Base-by-base conservation (phyloP, 2,113 vertebrate species). In the Pygoscelis adeliae region DNA sequence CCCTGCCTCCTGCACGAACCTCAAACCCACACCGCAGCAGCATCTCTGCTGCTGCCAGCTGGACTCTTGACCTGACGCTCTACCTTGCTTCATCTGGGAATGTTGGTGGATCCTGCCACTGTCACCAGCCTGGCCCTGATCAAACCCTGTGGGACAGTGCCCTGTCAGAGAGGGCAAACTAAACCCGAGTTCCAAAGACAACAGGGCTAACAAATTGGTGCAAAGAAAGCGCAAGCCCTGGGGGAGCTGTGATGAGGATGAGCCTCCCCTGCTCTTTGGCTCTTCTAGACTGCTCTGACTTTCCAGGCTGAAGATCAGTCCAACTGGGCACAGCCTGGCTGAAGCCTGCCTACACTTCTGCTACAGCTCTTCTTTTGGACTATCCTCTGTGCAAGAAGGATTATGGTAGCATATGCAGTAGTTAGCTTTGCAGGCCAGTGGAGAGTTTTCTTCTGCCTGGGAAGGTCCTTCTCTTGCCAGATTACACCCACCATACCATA, bases 291-390 rank as follows among this genome's bases (percentile, higher is more conserved):
- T 29, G 23, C 20, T 69, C n/a, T 73, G 58, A 42, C 20, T 61
- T 87, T 65, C 38, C 49, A 74, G 32, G 9, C 0, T 78, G 46
- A 71, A 22, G 32, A 58, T 46, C 44, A 47, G 50, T 27, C 21
- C 59, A 38, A 5, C 13, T 0, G 0, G 3, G 32, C 42, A 83
- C 27, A 50, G 21, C 30, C 47, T 70, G 46, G 38, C 2, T 19
- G 49, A 50, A 80, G 21, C 19, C 23, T 69, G 34, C 15, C 55
- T 30, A 18, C 0, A 1, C n/a, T 63, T 70, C 65, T 84, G 52
- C 11, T 40, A 30, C 34, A 62, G 13, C 11, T 76, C 38, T 77
- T 59, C 30, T 65, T 38, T 38, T 21, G 29, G 32, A 16, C 30
- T 56, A 1, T 38, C 23, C 34, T 61, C 56, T 59, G 15, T 26